Percentiles rank a stretch among this genome's conserved stretches.
Evolutionary conservation across 2,113 vertebrate species (phyloP).

Genomic region (Rhinopithecus roxellana): DNA sequence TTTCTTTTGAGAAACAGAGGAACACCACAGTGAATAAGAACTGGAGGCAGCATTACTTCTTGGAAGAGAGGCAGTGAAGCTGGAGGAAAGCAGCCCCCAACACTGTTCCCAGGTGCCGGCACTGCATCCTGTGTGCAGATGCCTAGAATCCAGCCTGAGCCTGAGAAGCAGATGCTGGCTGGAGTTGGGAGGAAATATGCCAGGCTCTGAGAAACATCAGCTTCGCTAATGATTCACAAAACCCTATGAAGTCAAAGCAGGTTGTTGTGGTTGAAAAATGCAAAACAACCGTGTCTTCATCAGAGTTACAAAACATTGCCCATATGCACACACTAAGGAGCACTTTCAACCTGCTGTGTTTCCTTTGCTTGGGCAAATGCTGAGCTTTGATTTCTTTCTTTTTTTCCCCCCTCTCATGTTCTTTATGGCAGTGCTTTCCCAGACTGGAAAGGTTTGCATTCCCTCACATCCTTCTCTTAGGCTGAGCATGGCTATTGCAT

Average conservation of each 20-base stretch:
- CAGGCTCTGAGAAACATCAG: slow-evolving; percentile 74
- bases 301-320: slow-evolving; percentile 77
- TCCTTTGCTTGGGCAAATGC: slow-evolving; percentile 43
- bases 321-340: slow-evolving; percentile 58
- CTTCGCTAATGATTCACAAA: slow-evolving; percentile 78
- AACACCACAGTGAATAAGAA: slow-evolving; percentile 5
- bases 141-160: not conserved
- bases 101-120: not conserved
- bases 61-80: not conserved
- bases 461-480: slow-evolving; percentile 52
- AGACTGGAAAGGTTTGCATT: slow-evolving; percentile 70
- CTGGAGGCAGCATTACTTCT: not conserved
- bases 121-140: not conserved
- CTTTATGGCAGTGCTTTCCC: slow-evolving; percentile 72
- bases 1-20: slow-evolving; percentile 7
- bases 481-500: slow-evolving; percentile 13
- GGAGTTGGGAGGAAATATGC: slow-evolving; percentile 57
- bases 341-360: slow-evolving; percentile 63
- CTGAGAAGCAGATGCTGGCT: slow-evolving; percentile 25
- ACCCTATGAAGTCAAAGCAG: slow-evolving; percentile 75
- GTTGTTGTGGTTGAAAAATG: slow-evolving; percentile 78
- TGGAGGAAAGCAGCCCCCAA: not conserved
- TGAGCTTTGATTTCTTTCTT: not conserved
- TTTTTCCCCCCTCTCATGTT: not conserved
- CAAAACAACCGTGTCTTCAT: slow-evolving; percentile 74